Evolutionary conservation across 2,113 vertebrate genomes (phyloP).

Genomic region (Anas platyrhynchos): DNA sequence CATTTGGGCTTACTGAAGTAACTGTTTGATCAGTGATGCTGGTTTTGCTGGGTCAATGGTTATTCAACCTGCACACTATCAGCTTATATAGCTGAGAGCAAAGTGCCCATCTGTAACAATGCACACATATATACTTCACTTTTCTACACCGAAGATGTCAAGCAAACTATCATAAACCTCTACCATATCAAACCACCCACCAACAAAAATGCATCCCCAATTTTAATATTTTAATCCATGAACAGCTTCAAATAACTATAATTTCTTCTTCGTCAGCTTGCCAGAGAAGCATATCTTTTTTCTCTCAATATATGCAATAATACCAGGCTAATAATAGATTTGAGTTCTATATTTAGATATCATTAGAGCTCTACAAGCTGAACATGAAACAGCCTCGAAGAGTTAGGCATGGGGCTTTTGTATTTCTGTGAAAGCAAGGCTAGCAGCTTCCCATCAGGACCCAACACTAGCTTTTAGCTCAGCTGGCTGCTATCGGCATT

Average conservation of each 20-base stretch:
- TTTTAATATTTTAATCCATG: background rate
- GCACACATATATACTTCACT: background rate
- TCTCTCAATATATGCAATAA: background rate
- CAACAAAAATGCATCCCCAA: background rate
- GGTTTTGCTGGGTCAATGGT: background rate
- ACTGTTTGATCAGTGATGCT: background rate
- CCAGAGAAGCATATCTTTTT: background rate
- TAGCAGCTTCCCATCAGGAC: background rate
- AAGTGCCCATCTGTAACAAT: background rate
- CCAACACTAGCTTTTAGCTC: background rate
- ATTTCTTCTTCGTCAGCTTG: background rate
- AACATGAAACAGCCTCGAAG: background rate
- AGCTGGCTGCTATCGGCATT: background rate
- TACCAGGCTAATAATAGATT: background rate
- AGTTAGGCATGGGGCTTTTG: background rate
- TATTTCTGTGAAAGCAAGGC: background rate
- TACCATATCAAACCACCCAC: background rate
- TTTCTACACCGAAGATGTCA: background rate
- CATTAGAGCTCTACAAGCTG: background rate
- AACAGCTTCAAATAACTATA: background rate
- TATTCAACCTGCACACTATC: background rate
- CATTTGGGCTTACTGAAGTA: background rate
- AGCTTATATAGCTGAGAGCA: background rate
- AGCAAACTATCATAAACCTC: background rate
- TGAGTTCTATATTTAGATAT: slow-evolving; percentile 28